Percentiles rank a stretch among this genome's conserved stretches.
These are phyloP conservation scores for Nomia melanderi DNA, from an alignment of 1,140 invertebrate genomes.

Conservation along the genomic window DNA sequence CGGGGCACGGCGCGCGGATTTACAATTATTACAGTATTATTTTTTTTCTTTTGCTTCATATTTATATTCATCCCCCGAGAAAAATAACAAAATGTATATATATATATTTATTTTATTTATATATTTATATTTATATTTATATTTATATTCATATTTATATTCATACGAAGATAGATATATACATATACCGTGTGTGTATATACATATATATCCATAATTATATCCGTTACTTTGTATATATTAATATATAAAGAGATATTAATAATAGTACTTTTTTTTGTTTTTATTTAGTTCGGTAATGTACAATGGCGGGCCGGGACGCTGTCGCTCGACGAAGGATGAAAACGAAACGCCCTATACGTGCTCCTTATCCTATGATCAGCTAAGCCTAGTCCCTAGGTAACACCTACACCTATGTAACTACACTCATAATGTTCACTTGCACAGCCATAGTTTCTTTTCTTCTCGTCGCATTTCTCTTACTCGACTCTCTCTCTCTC, in stretches of 20 bases:
- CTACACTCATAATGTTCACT: conserved; percentile 80
- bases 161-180: conserved; percentile 72
- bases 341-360: conserved; percentile 72
- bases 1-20: conserved; percentile 13
- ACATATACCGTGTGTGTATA: conserved; percentile 70
- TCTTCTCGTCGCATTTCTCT: conserved; percentile 61
- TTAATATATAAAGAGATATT: conserved; percentile 78
- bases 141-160: conserved; percentile 61
- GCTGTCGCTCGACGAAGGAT: conserved; percentile 70
- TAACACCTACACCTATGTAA: conserved; percentile 78
- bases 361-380: conserved; percentile 73
- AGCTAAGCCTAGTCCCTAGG: conserved; percentile 78
- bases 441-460: conserved; percentile 80
- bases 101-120: conserved; percentile 62
- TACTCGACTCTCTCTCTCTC: conserved; percentile 26
- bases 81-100: conserved; percentile 73
- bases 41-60: conserved; percentile 14
- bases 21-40: conserved; percentile 61
- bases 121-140: conserved; percentile 54
- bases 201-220: conserved; percentile 75
- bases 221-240: conserved; percentile 73
- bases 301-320: conserved; percentile 67
- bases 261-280: conserved; percentile 75
- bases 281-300: conserved; percentile 77
- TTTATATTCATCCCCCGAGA: conserved; percentile 65